phyloP scores from a whole-genome alignment of 2,113 vertebrate genomes.

The Psittacula cyanocephala region DNA sequence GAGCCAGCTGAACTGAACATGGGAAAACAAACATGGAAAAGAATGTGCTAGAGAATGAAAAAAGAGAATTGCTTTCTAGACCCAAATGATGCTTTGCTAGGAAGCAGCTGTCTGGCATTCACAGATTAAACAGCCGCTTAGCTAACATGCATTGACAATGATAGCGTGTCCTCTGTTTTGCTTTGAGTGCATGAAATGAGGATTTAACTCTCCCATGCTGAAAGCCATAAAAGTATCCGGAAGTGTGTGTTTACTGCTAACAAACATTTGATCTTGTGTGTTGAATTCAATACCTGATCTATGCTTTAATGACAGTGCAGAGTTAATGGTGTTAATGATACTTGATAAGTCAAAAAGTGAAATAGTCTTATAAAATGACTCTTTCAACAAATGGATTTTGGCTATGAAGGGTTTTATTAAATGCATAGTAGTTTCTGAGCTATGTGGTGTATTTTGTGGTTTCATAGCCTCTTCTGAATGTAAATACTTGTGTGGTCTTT shows the following conservation, averaged over 20 bases:
- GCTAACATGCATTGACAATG: not conserved
- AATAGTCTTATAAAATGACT: not conserved
- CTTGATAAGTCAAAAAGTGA: not conserved
- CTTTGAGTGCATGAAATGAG: conserved; percentile 5
- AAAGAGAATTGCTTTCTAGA: conserved; percentile 27
- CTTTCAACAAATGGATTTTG: not conserved
- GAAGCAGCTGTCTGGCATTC: conserved; percentile 54
- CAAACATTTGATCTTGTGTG: not conserved
- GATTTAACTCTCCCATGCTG: conserved; percentile 2
- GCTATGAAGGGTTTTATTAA: not conserved
- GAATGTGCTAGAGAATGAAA: conserved; percentile 42
- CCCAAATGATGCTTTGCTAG: conserved; percentile 34
- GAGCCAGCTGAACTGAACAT: conserved; percentile 5
- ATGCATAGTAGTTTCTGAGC: not conserved
- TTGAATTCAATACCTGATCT: not conserved
- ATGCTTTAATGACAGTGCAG: not conserved
- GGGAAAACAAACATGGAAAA: conserved; percentile 45
- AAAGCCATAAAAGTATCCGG: not conserved
- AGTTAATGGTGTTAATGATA: not conserved
- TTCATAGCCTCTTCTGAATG: not conserved
- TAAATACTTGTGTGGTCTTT: not conserved
- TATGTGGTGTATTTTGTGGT: not conserved
- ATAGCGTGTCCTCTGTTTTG: not conserved
- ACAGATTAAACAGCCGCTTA: conserved; percentile 2
- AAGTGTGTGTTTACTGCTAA: not conserved